Evolutionary conservation across 2,113 vertebrate species (phyloP), one percentile per base, ranked within the genome.

Genomic region (Ciconia boyciana): DNA sequence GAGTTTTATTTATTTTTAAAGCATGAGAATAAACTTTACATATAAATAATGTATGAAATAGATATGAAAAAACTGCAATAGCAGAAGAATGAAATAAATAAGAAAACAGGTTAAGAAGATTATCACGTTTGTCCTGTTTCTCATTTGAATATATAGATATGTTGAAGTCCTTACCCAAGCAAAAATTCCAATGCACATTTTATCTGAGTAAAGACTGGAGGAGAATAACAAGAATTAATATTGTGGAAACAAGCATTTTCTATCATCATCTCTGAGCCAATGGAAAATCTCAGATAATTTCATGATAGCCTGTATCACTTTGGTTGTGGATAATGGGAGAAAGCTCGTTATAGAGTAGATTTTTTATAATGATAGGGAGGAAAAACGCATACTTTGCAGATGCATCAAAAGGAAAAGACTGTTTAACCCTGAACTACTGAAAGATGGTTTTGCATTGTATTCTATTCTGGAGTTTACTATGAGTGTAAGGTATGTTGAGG

Each of bases 91-190:
- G 14, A 6, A 90, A 84, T 75, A 78, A 90, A 83, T 22, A 81
- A 51, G 25, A 52, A 64, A 81, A 43, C 20, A 89, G 25, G 20
- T 72, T 90, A 95, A 88, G 77, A 66, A 82, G 31, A 81, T 92
- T 68, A 69, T 82, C 52, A 49, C 5, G 61, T 83, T 75, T 83
- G 44, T 92, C 69, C 44, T 76, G 28, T 57, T 87, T 82, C 70
- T 91, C 36, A 70, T 94, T 93, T 82, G 46, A 91, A 87, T 79
- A 79, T 55, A 92, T 43, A 84, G n/a, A 39, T 87, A 89, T 69
- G 87, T 87, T 68, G 10, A 92, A 94, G 36, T 72, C 49, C 44
- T 92, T 94, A 93, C 7, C 7, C 8, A 69, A 61, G 86, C 72
- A 92, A 69, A 93, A 78, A 80, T 54, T 57, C 16, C 15, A 31